phyloP scores from a whole-genome alignment of 2,113 vertebrate genomes.

The Camelus bactrianus region DNA sequence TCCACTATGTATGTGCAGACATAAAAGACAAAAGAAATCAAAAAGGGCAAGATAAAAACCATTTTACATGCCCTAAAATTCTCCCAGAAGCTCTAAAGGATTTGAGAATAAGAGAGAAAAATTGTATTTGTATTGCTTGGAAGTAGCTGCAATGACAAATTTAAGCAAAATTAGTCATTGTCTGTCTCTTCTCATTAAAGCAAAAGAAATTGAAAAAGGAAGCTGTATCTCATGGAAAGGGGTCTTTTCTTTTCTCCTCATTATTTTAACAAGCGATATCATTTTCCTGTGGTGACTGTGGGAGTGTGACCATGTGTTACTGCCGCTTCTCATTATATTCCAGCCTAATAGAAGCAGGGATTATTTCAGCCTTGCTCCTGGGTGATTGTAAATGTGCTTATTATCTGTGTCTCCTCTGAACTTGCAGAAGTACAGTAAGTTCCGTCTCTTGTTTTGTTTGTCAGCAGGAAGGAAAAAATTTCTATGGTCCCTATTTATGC shows the following conservation, averaged over 20 bases:
- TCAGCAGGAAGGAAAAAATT: neutral
- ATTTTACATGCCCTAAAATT: neutral
- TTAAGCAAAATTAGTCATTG: constrained; percentile 4
- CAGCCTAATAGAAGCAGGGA: neutral
- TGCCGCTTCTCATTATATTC: constrained; percentile 51
- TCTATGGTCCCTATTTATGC: neutral
- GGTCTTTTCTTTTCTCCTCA: constrained; percentile 16
- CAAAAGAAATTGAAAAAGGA: neutral
- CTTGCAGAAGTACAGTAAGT: neutral
- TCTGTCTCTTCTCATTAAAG: constrained; percentile 2
- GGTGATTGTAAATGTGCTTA: constrained; percentile 59
- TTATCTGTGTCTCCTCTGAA: constrained; percentile 49
- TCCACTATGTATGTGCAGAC: neutral
- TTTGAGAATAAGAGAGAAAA: neutral
- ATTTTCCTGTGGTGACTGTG: neutral
- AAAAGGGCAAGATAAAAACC: neutral
- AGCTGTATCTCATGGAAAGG: neutral
- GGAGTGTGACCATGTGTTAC: neutral
- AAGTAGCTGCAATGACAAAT: neutral
- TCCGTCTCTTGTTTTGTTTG: neutral
- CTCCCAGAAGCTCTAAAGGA: neutral
- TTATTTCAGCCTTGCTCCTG: constrained; percentile 33
- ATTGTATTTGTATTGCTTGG: neutral
- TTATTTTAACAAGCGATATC: constrained; percentile 49
- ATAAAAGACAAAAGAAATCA: neutral